Conservation (phyloP, 2,113 vertebrate genomes). For the Psittacara wagleri region DNA sequence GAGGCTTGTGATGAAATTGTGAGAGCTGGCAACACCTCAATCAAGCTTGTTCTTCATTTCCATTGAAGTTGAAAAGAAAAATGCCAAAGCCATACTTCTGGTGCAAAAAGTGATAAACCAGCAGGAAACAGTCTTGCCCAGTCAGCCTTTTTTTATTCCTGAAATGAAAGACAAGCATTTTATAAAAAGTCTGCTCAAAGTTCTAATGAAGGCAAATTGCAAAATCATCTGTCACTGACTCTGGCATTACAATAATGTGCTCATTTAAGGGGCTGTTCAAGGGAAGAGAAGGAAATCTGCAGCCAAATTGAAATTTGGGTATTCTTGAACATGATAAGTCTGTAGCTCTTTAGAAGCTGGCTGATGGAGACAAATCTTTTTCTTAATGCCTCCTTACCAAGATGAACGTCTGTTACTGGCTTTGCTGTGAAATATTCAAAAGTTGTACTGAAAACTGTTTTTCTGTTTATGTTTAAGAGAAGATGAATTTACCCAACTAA, state of each 20-base stretch:
- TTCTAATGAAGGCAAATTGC: not conserved
- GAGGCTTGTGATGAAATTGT: not conserved
- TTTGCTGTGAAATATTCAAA: not conserved
- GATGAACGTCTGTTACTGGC: not conserved
- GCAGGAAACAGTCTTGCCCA: not conserved
- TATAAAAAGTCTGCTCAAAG: not conserved
- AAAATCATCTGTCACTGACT: not conserved
- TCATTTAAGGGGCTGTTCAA: not conserved
- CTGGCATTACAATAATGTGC: not conserved
- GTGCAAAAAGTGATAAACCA: constrained; percentile 23
- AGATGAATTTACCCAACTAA: not conserved
- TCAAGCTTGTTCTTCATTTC: not conserved
- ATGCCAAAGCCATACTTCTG: not conserved
- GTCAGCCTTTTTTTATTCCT: not conserved
- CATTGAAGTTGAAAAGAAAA: constrained; percentile 1
- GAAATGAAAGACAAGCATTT: not conserved
- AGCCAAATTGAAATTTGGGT: not conserved
- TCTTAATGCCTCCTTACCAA: not conserved
- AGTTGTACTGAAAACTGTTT: not conserved
- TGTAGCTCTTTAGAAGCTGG: not conserved
- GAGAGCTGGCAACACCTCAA: constrained; percentile 4
- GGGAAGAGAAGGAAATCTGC: not conserved
- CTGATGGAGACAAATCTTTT: not conserved
- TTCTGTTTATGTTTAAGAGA: not conserved
- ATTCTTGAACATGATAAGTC: not conserved